These are phyloP conservation scores for Epinephelus lanceolatus DNA, from an alignment of 2,113 vertebrate genomes.

Conservation along the genomic window DNA sequence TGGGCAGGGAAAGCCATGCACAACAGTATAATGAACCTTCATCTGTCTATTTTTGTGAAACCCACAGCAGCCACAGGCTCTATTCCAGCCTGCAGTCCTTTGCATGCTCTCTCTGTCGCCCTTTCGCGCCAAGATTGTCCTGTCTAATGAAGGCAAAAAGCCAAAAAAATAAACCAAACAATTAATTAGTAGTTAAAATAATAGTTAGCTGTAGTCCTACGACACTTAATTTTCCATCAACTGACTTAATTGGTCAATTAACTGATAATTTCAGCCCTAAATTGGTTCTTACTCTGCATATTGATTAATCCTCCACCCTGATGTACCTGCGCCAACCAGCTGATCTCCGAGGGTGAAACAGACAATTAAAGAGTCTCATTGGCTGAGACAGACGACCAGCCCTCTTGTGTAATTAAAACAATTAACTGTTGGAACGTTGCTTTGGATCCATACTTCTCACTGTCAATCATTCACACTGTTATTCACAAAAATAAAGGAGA, in stretches of 20 bases:
- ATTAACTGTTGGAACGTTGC: neutral
- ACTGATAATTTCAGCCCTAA: slow-evolving; percentile 16
- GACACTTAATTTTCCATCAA: neutral
- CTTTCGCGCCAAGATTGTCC: too few relatives aligned
- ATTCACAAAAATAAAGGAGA: slow-evolving; percentile 42
- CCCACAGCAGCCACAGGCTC: too few relatives aligned
- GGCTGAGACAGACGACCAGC: neutral
- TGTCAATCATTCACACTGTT: slow-evolving; percentile 40
- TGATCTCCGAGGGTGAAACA: slow-evolving; percentile 11
- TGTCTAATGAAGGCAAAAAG: too few relatives aligned
- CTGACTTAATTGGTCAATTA: slow-evolving; percentile 18
- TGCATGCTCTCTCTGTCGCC: too few relatives aligned
- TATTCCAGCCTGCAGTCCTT: too few relatives aligned
- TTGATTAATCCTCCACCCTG: neutral
- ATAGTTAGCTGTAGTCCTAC: neutral
- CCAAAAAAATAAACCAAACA: accelerated
- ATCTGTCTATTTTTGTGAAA: too few relatives aligned
- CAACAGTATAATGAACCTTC: too few relatives aligned
- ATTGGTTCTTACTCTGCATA: neutral
- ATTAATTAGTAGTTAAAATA: slow-evolving; percentile 23
- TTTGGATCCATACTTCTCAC: neutral
- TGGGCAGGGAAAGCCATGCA: too few relatives aligned
- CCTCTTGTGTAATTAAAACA: slow-evolving; percentile 8
- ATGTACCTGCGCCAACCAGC: neutral
- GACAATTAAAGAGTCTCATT: neutral